Evolutionary conservation across 2,888 invertebrate genomes (phyloP).

Genomic region (Heteropelma amictum): DNA sequence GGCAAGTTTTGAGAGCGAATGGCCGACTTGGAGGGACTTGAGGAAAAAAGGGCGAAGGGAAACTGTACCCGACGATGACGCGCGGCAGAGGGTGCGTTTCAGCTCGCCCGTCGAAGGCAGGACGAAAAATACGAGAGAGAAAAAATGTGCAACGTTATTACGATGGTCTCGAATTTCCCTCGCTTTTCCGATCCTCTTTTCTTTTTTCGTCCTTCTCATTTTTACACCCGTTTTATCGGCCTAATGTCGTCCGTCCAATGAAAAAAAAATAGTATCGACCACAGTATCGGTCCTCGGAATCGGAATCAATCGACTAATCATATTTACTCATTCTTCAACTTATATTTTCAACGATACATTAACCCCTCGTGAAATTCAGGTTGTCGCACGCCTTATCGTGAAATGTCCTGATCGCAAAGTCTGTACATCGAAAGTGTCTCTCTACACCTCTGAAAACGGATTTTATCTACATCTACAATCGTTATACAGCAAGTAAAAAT

Average conservation of each 20-base stretch:
- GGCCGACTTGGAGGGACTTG: conserved; percentile 13
- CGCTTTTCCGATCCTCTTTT: conserved; percentile 18
- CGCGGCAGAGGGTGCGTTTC: conserved; percentile 34
- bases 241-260: conserved; percentile 4
- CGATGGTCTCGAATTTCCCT: conserved; percentile 53
- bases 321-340: too few species aligned
- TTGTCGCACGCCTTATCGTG: too few species aligned
- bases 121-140: conserved; percentile 21
- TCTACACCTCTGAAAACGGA: too few species aligned
- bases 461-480: too few species aligned
- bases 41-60: conserved; percentile 22
- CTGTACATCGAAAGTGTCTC: too few species aligned
- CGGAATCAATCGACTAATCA: too few species aligned
- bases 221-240: conserved; percentile 11
- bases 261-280: too few species aligned
- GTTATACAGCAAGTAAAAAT: too few species aligned
- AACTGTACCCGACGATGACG: conserved; percentile 23
- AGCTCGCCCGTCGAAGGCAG: conserved; percentile 2
- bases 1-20: conserved; percentile 33
- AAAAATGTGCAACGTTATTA: conserved; percentile 56
- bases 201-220: conserved; percentile 49
- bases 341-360: too few species aligned
- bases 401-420: too few species aligned
- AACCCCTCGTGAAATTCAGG: too few species aligned
- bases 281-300: too few species aligned